These are phyloP conservation scores for Dasysyrphus albostriatus DNA, from an alignment of 2,888 invertebrate genomes.

Conservation along the genomic window DNA sequence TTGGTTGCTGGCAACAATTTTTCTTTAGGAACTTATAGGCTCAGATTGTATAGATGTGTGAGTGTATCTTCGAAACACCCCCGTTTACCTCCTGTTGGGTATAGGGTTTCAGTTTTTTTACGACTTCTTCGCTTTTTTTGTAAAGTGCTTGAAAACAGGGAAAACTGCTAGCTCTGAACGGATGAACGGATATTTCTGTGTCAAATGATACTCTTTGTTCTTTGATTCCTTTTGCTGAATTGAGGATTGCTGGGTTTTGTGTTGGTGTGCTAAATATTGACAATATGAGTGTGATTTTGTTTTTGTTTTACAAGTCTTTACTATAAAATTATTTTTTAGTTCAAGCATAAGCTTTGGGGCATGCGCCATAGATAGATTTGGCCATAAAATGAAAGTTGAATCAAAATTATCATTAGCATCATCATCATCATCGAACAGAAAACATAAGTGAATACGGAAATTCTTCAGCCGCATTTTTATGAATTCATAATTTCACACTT, in stretches of 20 bases:
- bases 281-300: neutral
- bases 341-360: constrained; percentile 1
- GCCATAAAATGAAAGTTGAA: constrained; percentile 61
- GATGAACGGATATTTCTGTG: constrained; percentile 52
- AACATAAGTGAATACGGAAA: constrained; percentile 55
- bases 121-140: neutral
- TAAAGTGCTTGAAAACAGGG: constrained; percentile 24
- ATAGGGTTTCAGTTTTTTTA: constrained; percentile 49
- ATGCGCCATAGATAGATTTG: constrained; percentile 15
- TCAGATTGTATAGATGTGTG: constrained; percentile 15
- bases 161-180: constrained; percentile 51
- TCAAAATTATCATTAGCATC: constrained; percentile 1
- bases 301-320: neutral
- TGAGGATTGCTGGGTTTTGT: constrained; percentile 16
- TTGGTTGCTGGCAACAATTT: constrained; percentile 69
- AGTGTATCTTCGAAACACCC: constrained; percentile 48
- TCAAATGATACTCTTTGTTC: constrained; percentile 70
- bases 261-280: constrained; percentile 4
- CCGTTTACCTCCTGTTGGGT: constrained; percentile 39
- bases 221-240: constrained; percentile 48
- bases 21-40: constrained; percentile 40
- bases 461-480: constrained; percentile 15
- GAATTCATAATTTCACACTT: constrained; percentile 8
- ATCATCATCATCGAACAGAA: constrained; percentile 16
- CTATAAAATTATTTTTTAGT: neutral